These are phyloP conservation scores for Plagodis dolabraria DNA, from an alignment of 2,888 invertebrate genomes.

Conservation along the genomic window DNA sequence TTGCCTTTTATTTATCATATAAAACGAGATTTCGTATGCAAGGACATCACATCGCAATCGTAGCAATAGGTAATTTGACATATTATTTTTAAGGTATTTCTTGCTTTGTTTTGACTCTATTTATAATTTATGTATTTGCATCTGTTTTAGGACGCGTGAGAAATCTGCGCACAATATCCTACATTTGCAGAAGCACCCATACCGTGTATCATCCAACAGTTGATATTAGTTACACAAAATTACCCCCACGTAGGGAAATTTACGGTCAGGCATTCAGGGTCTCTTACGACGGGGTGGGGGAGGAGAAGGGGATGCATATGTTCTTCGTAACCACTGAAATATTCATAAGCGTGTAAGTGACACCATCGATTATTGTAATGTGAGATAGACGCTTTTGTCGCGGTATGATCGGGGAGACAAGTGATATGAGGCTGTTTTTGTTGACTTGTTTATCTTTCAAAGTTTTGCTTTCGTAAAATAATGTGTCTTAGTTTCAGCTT, in stretches of 20 bases:
- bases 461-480: no score
- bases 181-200: background rate
- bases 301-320: conserved; percentile 26
- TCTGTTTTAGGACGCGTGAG: background rate
- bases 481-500: no score
- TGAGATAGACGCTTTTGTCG: conserved; percentile 41
- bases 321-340: conserved; percentile 47
- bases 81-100: no score
- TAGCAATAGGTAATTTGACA: no score
- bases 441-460: conserved; percentile 12
- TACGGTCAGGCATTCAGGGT: conserved; percentile 50
- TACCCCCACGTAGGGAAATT: conserved; percentile 44
- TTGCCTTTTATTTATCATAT: no score
- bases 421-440: conserved; percentile 24
- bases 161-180: background rate
- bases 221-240: conserved; percentile 43
- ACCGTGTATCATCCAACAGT: conserved; percentile 11
- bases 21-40: no score
- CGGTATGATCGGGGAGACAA: conserved; percentile 41
- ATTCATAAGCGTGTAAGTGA: conserved; percentile 66
- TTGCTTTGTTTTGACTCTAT: no score
- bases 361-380: conserved; percentile 67
- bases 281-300: conserved; percentile 9
- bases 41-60: no score
- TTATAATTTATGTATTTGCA: no score